Conservation (phyloP, 2,888 invertebrate species). For the Agelastica alni region DNA sequence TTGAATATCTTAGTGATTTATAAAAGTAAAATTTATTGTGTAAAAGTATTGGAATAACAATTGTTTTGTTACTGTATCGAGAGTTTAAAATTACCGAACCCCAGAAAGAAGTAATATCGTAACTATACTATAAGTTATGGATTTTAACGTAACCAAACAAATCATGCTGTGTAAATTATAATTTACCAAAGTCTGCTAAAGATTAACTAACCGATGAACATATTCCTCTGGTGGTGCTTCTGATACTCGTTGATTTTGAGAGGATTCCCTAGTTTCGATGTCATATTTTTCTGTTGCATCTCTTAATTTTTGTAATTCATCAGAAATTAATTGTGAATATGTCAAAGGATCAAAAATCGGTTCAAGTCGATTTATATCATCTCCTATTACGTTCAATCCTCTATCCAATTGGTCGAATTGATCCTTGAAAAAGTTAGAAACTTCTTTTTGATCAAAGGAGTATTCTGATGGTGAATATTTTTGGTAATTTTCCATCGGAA, state of each 20-base stretch:
- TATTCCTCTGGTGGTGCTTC: neutral
- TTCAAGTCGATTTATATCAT: neutral
- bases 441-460: neutral
- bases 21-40: too few species aligned
- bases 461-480: neutral
- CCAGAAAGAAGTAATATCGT: too few species aligned
- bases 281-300: neutral
- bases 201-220: neutral
- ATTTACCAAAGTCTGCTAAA: too few species aligned
- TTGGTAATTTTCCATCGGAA: neutral
- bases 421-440: too few species aligned
- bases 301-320: neutral
- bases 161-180: too few species aligned
- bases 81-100: too few species aligned
- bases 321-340: neutral
- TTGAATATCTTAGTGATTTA: too few species aligned
- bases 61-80: too few species aligned
- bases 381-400: neutral
- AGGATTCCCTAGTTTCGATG: neutral
- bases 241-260: too few species aligned
- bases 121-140: too few species aligned
- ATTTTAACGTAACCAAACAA: too few species aligned
- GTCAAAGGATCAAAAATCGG: neutral
- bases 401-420: neutral
- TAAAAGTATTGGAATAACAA: too few species aligned